Conservation (phyloP, 2,888 invertebrate genomes). For the Platycheirus rosarum region DNA sequence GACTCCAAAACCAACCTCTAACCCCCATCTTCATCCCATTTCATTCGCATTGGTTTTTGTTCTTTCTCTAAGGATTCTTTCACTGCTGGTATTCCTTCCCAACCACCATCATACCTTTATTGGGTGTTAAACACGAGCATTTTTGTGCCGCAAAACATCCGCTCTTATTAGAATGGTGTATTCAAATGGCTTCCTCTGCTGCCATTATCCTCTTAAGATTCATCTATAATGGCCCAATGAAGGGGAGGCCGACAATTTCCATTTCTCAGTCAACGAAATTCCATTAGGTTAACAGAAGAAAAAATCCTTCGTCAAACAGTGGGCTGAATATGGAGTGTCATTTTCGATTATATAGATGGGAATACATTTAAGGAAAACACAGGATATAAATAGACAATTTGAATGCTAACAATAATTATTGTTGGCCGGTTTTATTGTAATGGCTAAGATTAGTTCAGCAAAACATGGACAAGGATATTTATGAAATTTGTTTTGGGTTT, state of each 20-base stretch:
- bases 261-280: conserved; percentile 23
- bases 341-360: conserved; percentile 29
- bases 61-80: conserved; percentile 2
- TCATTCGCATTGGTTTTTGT: conserved; percentile 17
- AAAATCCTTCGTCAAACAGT: conserved; percentile 2
- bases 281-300: conserved; percentile 13
- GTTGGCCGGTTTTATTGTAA: conserved; percentile 24
- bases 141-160: conserved; percentile 59
- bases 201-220: conserved; percentile 66
- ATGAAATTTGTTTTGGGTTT: too few relatives aligned
- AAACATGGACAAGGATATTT: neutral
- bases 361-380: conserved; percentile 17
- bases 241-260: conserved; percentile 7
- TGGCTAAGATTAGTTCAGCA: conserved; percentile 10
- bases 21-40: conserved; percentile 15
- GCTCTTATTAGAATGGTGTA: conserved; percentile 66
- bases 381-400: conserved; percentile 25
- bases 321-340: conserved; percentile 29
- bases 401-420: conserved; percentile 34
- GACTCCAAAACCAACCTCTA: neutral
- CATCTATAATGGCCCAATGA: conserved; percentile 62
- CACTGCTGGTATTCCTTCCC: conserved; percentile 6
- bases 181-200: conserved; percentile 64
- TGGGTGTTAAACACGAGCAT: conserved; percentile 65
- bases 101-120: conserved; percentile 48